Percentiles rank a stretch among this genome's conserved stretches.
Conservation (phyloP, 2,888 invertebrate species). For the Trichopria drosophilae region DNA sequence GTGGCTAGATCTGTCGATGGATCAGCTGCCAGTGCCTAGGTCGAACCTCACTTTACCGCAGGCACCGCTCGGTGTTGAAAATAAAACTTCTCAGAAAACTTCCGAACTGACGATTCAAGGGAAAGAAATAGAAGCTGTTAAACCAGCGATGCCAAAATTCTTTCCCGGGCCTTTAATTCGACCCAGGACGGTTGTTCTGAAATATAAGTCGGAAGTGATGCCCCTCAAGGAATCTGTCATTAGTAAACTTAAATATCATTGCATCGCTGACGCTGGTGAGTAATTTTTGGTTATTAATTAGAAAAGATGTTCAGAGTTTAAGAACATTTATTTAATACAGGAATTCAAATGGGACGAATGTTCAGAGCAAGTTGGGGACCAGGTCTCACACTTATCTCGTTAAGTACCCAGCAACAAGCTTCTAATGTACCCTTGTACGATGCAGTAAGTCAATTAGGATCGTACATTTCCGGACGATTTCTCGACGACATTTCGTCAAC, state of each 20-base stretch:
- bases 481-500: conserved; percentile 49
- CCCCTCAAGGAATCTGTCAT: conserved; percentile 53
- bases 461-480: conserved; percentile 48
- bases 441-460: conserved; percentile 51
- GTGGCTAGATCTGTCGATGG: conserved; percentile 12
- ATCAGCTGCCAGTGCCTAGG: conserved; percentile 30
- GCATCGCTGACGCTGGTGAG: conserved; percentile 47
- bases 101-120: conserved; percentile 29
- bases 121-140: conserved; percentile 35
- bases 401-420: conserved; percentile 58
- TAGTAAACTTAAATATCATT: conserved; percentile 44
- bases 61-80: not conserved
- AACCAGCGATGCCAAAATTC: conserved; percentile 33
- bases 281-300: too few relatives aligned
- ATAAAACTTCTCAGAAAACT: conserved; percentile 9
- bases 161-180: conserved; percentile 47
- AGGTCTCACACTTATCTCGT: conserved; percentile 63
- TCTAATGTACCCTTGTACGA: conserved; percentile 55
- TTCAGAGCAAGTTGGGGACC: conserved; percentile 78
- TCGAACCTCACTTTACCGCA: conserved; percentile 34
- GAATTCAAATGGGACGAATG: conserved; percentile 62
- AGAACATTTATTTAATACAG: conserved; percentile 21
- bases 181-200: conserved; percentile 58
- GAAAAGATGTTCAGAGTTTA: too few relatives aligned
- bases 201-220: conserved; percentile 55